These are phyloP conservation scores for Drosophila nigricruria DNA, from an alignment of 2,888 invertebrate species.

Conservation along the genomic window DNA sequence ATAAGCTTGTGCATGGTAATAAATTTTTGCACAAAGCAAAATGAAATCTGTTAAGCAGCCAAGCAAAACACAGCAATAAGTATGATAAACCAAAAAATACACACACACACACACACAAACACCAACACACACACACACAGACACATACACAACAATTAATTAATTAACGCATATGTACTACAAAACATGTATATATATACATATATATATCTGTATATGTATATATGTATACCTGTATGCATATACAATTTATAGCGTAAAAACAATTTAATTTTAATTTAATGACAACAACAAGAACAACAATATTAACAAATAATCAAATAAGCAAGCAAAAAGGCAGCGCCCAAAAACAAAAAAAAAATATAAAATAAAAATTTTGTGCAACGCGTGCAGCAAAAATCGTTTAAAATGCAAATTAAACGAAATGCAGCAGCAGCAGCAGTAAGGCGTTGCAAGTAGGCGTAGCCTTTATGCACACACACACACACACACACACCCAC, in stretches of 20 bases:
- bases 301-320: slow-evolving; percentile 54
- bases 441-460: slow-evolving; percentile 46
- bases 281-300: slow-evolving; percentile 60
- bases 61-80: slow-evolving; percentile 44
- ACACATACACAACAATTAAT: slow-evolving; percentile 68
- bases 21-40: slow-evolving; percentile 59
- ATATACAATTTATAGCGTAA: slow-evolving; percentile 45
- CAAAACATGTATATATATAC: slow-evolving; percentile 31
- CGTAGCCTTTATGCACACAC: slow-evolving; percentile 45
- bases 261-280: slow-evolving; percentile 72
- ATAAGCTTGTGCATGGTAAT: slow-evolving; percentile 29
- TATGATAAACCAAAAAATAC: slow-evolving; percentile 64
- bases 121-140: slow-evolving; percentile 39
- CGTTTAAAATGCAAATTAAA: slow-evolving; percentile 81
- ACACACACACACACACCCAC: slow-evolving; percentile 6
- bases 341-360: slow-evolving; percentile 47
- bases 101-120: slow-evolving; percentile 41
- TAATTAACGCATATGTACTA: slow-evolving; percentile 66
- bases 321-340: slow-evolving; percentile 52
- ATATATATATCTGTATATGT: slow-evolving; percentile 23
- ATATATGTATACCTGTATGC: slow-evolving; percentile 19
- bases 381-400: slow-evolving; percentile 81
- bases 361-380: slow-evolving; percentile 16
- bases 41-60: slow-evolving; percentile 64
- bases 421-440: slow-evolving; percentile 56